phyloP scores from a whole-genome alignment of 2,113 vertebrate species.

The Odontesthes bonariensis region DNA sequence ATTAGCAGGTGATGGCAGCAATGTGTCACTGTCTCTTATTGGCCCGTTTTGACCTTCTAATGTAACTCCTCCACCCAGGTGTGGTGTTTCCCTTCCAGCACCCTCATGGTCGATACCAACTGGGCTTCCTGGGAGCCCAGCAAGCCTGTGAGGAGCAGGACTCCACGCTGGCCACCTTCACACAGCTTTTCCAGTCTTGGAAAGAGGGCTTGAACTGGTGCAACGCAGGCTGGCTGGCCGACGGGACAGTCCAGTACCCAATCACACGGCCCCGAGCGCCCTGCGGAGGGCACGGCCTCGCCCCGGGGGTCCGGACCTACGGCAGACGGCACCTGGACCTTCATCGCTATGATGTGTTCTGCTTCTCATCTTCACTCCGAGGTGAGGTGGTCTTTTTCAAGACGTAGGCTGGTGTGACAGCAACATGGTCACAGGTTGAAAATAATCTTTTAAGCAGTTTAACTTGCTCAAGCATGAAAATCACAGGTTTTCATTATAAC shows the following conservation, averaged over 20 bases:
- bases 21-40: background rate
- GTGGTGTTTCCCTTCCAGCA: conserved; percentile 93
- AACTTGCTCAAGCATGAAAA: too few relatives aligned
- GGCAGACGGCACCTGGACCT: conserved; percentile 80
- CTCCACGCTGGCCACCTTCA: conserved; percentile 85
- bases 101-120: conserved; percentile 84
- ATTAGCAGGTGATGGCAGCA: background rate
- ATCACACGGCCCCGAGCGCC: conserved; percentile 82
- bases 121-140: conserved; percentile 86
- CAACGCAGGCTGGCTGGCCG: conserved; percentile 90
- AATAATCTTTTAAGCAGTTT: too few relatives aligned
- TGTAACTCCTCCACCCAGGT: conserved; percentile 70
- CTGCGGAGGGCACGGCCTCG: conserved; percentile 83
- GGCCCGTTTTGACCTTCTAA: background rate
- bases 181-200: conserved; percentile 90
- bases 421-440: background rate
- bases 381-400: conserved; percentile 71
- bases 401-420: background rate
- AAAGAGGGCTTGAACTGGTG: conserved; percentile 92
- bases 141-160: conserved; percentile 86
- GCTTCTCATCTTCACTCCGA: conserved; percentile 84
- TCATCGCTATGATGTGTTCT: conserved; percentile 90
- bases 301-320: conserved; percentile 88
- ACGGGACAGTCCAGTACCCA: conserved; percentile 90
- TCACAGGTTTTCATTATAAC: too few relatives aligned